Evolutionary conservation across 2,113 vertebrate genomes (phyloP).

Genomic region (Origma solitaria): DNA sequence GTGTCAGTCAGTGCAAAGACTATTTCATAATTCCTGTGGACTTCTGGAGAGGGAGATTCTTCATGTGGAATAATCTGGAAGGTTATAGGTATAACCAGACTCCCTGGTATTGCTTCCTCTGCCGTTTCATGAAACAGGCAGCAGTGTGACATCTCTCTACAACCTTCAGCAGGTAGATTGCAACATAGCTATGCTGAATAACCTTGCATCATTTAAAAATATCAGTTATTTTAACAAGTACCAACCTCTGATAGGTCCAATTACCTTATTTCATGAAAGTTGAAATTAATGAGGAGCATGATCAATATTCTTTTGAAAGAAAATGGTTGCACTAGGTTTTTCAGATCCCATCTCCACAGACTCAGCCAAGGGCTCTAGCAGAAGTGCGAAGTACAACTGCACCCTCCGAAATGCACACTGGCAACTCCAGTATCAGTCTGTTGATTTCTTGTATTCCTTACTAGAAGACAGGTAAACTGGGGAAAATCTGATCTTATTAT

Average conservation of each 20-base stretch:
- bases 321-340: neutral
- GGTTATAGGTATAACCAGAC: neutral
- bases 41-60: neutral
- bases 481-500: neutral
- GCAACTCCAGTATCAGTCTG: neutral
- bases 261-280: neutral
- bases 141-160: neutral
- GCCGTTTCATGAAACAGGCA: neutral
- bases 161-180: neutral
- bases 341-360: neutral
- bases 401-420: neutral
- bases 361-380: neutral
- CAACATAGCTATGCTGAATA: neutral
- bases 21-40: neutral
- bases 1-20: neutral
- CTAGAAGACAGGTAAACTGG: neutral
- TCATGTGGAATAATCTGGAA: neutral
- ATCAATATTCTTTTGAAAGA: neutral
- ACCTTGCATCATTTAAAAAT: neutral
- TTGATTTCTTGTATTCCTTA: neutral
- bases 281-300: accelerated
- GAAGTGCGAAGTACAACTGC: neutral
- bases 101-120: neutral
- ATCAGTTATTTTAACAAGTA: neutral
- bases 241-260: neutral